Evolutionary conservation across 1,140 invertebrate species (phyloP).

Genomic region (Zaprionus tsacasi): DNA sequence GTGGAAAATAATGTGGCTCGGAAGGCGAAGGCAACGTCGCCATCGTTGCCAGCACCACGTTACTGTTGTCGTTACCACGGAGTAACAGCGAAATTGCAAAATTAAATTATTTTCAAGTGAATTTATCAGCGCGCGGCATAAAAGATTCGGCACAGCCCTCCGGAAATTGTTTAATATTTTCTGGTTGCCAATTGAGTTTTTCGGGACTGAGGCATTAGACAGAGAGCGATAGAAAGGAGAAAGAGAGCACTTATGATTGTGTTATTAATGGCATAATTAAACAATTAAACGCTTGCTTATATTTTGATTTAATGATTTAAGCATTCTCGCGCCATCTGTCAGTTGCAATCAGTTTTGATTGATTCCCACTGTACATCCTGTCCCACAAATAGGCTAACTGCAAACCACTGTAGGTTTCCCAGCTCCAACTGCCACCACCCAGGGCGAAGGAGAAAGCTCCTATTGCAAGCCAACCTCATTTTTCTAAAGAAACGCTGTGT

Average conservation of each 20-base stretch:
- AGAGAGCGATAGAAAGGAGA: neutral
- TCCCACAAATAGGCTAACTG: neutral
- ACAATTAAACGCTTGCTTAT: slow-evolving; percentile 58
- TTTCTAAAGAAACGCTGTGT: neutral
- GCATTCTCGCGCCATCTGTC: neutral
- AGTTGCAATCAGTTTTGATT: neutral
- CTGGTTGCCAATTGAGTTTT: slow-evolving; percentile 66
- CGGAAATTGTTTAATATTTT: slow-evolving; percentile 79
- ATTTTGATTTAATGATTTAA: slow-evolving; percentile 47
- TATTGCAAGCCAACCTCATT: neutral
- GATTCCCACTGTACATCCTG: neutral
- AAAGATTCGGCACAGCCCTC: slow-evolving; percentile 40
- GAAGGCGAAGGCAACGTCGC: slow-evolving; percentile 36
- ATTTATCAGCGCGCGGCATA: slow-evolving; percentile 64
- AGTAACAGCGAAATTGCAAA: slow-evolving; percentile 64
- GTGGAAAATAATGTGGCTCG: slow-evolving; percentile 76
- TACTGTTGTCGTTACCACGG: slow-evolving; percentile 38
- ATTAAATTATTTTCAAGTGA: slow-evolving; percentile 75
- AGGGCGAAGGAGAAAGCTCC: neutral
- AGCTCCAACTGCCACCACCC: neutral
- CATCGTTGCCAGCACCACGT: neutral
- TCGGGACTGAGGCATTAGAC: slow-evolving; percentile 13
- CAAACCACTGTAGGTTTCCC: no score
- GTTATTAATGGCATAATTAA: slow-evolving; percentile 76
- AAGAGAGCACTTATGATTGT: slow-evolving; percentile 53